Evolutionary conservation across 2,113 vertebrate genomes (phyloP), one percentile per base, ranked within the genome.

Genomic region (Amphilophus citrinellus): DNA sequence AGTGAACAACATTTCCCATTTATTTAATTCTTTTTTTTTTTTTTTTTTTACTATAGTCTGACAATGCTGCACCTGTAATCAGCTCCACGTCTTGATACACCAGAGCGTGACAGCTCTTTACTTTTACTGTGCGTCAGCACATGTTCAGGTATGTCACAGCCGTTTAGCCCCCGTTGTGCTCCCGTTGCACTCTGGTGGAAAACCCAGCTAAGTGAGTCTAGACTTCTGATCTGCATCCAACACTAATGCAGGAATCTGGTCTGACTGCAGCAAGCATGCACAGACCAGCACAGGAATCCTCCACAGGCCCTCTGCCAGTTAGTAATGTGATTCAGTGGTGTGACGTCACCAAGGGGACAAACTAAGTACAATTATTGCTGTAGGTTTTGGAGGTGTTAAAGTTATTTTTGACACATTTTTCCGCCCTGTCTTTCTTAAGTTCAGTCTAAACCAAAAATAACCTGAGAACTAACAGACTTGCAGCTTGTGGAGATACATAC

Each of bases 201-300:
- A 93, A 84, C 87, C 82, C 88, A 65, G 68, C 47, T 77, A 3
- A 79, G 84, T 91, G 86, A 91, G 86, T 73, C 68, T 30, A 76
- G 76, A 82, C 90, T 92, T 80, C 58, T 87, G 77, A 42, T 82
- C 82, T 61, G 62, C 44, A 66, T 71, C 37, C 75, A 8, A 24
- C 61, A 80, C 76, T 2, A 37, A 78, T 11, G 65, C 77, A 93
- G 93, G 94, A 96, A 96, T 96, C 94, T 91, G 83, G 95, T 95
- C 88, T 15, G 90, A 94, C 93, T 90, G 84, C 95, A 93, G 77
- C 66, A 89, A 95, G 93, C 95, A 89, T 95, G 96, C 93, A 92
- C 94, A 92, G 96, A 94, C 95, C 94, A 82, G 96, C 24, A 87
- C 91, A 93, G 94, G 94, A 96, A 96, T 96, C 92, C 90, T 93